phyloP scores from a whole-genome alignment of 2,113 vertebrate species.

The Noturus placidus region DNA sequence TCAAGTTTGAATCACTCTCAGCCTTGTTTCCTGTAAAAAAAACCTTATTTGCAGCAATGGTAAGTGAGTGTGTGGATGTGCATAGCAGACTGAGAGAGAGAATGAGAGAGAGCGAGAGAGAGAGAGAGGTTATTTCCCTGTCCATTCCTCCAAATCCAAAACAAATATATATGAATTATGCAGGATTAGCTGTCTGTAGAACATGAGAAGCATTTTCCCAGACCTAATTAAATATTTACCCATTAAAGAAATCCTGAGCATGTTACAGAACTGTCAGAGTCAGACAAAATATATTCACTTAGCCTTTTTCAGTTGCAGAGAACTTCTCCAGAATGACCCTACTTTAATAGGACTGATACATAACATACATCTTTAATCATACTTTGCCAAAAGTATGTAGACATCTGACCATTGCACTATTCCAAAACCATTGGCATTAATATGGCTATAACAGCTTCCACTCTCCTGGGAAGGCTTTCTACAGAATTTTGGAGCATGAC shows the following conservation, averaged over 20 bases:
- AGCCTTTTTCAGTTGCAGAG: background rate
- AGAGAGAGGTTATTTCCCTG: constrained; percentile 21
- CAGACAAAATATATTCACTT: background rate
- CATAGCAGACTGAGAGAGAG: background rate
- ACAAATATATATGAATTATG: constrained; percentile 40
- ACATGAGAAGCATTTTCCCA: constrained; percentile 1
- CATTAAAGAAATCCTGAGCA: constrained; percentile 14
- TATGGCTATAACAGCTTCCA: background rate
- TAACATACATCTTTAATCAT: background rate
- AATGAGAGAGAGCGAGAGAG: background rate
- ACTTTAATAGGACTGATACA: background rate
- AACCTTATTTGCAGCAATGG: background rate
- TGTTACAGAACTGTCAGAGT: background rate
- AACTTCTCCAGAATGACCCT: background rate
- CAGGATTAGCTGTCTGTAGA: constrained; percentile 30
- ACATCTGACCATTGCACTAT: background rate
- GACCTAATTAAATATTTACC: constrained; percentile 8
- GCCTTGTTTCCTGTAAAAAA: constrained; percentile 19
- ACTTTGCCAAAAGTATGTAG: background rate
- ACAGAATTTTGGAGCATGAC: background rate
- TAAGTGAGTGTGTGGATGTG: constrained; percentile 17
- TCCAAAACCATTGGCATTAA: background rate
- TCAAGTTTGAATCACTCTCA: background rate
- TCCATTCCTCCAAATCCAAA: constrained; percentile 35
- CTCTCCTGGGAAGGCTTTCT: background rate